A percentile compares a stretch with the other conserved stretches of the same genome.
Evolutionary conservation across 2,888 invertebrate genomes (phyloP).

Genomic region (Thalpophila matura): DNA sequence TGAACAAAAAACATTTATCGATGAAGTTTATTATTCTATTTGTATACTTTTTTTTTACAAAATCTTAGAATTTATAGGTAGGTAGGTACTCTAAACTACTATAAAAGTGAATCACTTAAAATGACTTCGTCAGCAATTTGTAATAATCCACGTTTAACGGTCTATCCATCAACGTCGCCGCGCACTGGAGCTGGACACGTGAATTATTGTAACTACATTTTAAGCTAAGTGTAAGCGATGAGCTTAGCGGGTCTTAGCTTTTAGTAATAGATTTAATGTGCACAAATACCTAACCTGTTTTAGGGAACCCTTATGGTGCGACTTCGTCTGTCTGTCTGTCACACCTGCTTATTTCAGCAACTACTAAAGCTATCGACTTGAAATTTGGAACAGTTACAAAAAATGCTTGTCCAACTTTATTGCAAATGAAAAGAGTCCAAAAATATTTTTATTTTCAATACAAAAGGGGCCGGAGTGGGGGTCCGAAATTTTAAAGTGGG

Average conservation of each 20-base stretch:
- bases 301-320: too few species aligned
- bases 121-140: constrained; percentile 46
- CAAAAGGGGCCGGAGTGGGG: too few species aligned
- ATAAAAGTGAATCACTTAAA: constrained; percentile 18
- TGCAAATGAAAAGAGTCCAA: too few species aligned
- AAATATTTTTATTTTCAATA: too few species aligned
- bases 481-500: too few species aligned
- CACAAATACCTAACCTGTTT: background rate
- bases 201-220: constrained; percentile 62
- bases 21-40: too few species aligned
- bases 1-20: too few species aligned
- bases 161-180: constrained; percentile 64
- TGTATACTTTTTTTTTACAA: background rate
- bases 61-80: background rate
- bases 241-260: constrained; percentile 13
- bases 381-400: too few species aligned
- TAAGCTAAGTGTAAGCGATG: constrained; percentile 37
- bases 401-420: too few species aligned
- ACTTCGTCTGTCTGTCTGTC: too few species aligned
- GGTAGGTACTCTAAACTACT: background rate
- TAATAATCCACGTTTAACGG: constrained; percentile 43
- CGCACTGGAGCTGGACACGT: constrained; percentile 53
- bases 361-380: too few species aligned
- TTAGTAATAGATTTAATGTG: constrained; percentile 4
- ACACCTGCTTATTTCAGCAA: too few species aligned